Conservation (phyloP, 1,140 invertebrate species). For the Drosophila nebulosa region DNA sequence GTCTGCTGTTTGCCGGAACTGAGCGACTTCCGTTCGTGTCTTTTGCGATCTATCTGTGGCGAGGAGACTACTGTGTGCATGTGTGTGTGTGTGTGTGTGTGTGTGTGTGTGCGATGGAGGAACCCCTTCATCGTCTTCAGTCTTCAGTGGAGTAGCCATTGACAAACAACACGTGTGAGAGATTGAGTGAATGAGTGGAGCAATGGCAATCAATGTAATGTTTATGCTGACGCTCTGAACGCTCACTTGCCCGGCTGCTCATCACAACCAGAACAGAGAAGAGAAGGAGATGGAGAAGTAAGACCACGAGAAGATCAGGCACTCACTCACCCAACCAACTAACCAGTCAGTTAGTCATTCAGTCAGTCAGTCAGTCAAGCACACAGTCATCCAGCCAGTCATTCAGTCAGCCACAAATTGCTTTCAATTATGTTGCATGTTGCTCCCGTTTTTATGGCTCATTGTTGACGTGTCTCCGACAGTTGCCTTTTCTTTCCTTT, state of each 20-base stretch:
- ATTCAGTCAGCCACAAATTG: constrained; percentile 70
- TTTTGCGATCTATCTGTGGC: neutral
- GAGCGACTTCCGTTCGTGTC: constrained; percentile 60
- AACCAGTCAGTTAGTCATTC: constrained; percentile 12
- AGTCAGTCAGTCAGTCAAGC: constrained; percentile 31
- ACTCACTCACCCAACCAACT: neutral
- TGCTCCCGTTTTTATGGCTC: constrained; percentile 75
- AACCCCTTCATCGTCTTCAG: constrained; percentile 26
- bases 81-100: too few relatives aligned
- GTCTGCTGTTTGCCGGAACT: constrained; percentile 57
- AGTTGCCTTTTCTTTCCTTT: constrained; percentile 21
- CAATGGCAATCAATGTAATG: constrained; percentile 74
- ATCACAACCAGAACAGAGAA: constrained; percentile 28
- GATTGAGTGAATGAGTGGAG: constrained; percentile 47
- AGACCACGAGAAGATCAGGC: neutral
- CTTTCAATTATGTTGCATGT: constrained; percentile 77
- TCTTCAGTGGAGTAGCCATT: constrained; percentile 36
- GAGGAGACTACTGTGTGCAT: too few relatives aligned
- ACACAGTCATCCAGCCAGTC: constrained; percentile 1
- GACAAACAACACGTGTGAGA: constrained; percentile 75
- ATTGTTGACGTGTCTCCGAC: constrained; percentile 65
- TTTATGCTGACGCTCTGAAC: constrained; percentile 63
- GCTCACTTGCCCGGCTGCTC: constrained; percentile 10
- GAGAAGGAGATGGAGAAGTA: too few relatives aligned
- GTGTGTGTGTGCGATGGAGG: neutral